Evolutionary conservation across 1,140 invertebrate genomes (phyloP).

Genomic region (Euglossa dilemma): DNA sequence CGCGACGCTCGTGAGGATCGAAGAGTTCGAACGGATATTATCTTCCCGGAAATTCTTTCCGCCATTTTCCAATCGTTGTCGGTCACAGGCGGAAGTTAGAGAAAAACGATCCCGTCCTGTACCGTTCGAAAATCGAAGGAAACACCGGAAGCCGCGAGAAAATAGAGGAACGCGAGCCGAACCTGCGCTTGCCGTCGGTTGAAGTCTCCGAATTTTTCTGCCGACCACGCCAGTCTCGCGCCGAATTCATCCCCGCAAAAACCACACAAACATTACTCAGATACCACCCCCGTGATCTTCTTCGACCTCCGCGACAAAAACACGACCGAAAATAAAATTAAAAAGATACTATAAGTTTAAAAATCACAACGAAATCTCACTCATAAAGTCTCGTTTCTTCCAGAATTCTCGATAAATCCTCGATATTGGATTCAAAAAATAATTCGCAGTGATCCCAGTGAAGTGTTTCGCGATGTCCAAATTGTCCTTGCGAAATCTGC

Average conservation of each 20-base stretch:
- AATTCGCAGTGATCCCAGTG: background rate
- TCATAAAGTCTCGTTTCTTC: no score
- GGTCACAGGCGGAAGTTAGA: background rate
- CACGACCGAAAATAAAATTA: background rate
- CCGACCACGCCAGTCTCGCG: constrained; percentile 9
- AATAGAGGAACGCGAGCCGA: constrained; percentile 13
- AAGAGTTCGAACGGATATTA: background rate
- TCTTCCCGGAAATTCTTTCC: background rate
- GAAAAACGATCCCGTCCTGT: background rate
- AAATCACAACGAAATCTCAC: background rate
- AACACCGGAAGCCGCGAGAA: constrained; percentile 17
- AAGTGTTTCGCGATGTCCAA: background rate
- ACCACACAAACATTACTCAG: background rate
- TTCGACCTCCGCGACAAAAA: background rate
- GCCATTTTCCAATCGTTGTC: background rate
- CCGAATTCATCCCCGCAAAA: background rate
- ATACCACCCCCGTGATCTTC: no score
- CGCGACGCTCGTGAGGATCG: background rate
- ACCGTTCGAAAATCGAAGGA: background rate
- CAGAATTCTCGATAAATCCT: no score
- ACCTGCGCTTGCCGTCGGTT: constrained; percentile 67
- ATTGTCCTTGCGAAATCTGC: no score
- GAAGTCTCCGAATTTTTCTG: constrained; percentile 74
- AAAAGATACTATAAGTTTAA: background rate
- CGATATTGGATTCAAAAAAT: background rate